Evolutionary conservation across 2,113 vertebrate genomes (phyloP).

Genomic region (Channa maculata): DNA sequence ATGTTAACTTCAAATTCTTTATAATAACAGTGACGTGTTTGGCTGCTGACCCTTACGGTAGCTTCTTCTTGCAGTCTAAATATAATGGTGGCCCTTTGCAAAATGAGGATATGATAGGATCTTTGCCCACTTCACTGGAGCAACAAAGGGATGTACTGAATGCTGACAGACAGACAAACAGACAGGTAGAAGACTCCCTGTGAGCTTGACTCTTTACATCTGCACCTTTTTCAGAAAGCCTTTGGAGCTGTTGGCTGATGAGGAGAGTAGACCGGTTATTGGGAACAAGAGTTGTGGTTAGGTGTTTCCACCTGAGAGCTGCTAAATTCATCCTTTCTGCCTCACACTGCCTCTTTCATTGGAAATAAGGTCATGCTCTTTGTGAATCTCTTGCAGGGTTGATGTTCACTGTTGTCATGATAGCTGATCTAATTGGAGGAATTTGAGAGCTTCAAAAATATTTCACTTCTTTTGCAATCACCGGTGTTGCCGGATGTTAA

Average conservation of each 20-base stretch:
- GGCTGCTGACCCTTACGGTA: not conserved
- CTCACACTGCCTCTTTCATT: constrained; percentile 46
- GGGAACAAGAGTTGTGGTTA: constrained; percentile 53
- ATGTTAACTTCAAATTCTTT: no score
- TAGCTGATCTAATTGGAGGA: constrained; percentile 51
- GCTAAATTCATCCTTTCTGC: constrained; percentile 64
- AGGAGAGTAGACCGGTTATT: constrained; percentile 54
- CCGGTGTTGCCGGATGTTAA: constrained; percentile 30
- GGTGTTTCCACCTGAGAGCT: constrained; percentile 67
- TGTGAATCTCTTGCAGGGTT: constrained; percentile 42
- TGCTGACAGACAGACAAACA: constrained; percentile 8
- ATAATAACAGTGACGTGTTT: not conserved
- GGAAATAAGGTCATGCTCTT: constrained; percentile 64
- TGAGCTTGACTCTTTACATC: constrained; percentile 45
- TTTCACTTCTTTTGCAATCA: constrained; percentile 37
- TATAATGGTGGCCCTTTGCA: constrained; percentile 13
- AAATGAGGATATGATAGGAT: constrained; percentile 27
- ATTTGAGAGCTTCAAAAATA: constrained; percentile 32
- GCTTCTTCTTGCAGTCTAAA: not conserved
- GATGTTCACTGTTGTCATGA: constrained; percentile 41
- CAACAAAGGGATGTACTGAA: constrained; percentile 7
- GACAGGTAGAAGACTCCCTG: constrained; percentile 9
- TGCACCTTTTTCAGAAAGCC: constrained; percentile 27
- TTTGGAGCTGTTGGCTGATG: constrained; percentile 48
- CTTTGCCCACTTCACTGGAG: constrained; percentile 1